These are phyloP conservation scores for Acanthornis magna DNA, from an alignment of 2,797 vertebrate species.

Conservation along the genomic window DNA sequence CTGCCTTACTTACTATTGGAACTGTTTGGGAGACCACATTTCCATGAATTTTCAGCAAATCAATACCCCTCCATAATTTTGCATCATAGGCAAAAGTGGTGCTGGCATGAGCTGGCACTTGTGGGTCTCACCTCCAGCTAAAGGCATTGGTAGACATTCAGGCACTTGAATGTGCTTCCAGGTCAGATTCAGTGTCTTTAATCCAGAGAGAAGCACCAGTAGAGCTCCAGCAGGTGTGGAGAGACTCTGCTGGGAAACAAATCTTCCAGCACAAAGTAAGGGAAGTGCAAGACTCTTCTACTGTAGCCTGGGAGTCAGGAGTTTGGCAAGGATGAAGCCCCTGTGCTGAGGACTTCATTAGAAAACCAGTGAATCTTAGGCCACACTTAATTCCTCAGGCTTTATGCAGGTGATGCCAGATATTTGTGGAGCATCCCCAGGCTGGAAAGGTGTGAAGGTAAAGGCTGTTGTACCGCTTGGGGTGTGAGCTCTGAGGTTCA, in stretches of 20 bases:
- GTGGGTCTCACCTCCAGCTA: background rate
- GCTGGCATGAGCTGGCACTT: background rate
- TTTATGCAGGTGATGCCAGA: background rate
- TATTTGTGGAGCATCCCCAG: background rate
- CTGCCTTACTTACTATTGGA: background rate
- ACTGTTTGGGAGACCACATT: background rate
- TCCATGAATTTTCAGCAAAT: background rate
- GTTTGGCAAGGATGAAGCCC: background rate
- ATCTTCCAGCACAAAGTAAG: background rate
- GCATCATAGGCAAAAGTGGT: background rate
- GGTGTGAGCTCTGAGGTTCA: background rate
- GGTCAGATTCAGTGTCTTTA: background rate
- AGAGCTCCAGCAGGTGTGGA: background rate
- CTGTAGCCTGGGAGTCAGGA: background rate
- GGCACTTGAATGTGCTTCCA: background rate
- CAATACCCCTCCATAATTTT: background rate
- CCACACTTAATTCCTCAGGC: background rate
- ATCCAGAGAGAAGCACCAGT: background rate
- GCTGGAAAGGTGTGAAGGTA: background rate
- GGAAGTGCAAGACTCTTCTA: background rate
- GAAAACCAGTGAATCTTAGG: background rate
- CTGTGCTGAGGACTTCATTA: background rate
- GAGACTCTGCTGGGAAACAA: background rate
- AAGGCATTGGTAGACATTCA: background rate
- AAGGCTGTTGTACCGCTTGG: background rate